Percentiles rank a stretch among this genome's conserved stretches.
Conservation (phyloP, 1,140 invertebrate species). For the Camponotus floridanus region DNA sequence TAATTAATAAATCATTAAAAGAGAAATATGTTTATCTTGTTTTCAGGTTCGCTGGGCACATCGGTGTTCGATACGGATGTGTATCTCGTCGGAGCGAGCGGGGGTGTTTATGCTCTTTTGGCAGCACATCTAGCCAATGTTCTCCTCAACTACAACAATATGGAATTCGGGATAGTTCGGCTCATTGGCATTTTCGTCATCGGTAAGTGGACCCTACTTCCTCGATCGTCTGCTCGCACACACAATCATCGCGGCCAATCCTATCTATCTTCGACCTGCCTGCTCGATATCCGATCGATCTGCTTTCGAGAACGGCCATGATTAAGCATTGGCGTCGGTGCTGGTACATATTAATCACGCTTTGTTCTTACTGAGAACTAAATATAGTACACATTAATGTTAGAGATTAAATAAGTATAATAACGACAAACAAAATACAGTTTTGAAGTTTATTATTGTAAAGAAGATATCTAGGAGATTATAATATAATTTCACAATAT, state of each 20-base stretch:
- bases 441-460: background rate
- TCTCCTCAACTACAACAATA: slow-evolving; percentile 97
- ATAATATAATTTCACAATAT: background rate
- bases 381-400: background rate
- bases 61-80: slow-evolving; percentile 98
- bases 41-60: slow-evolving; percentile 94
- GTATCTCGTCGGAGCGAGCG: slow-evolving; percentile 97
- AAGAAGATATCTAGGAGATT: background rate
- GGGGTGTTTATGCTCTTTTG: slow-evolving; percentile 96
- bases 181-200: slow-evolving; percentile 96
- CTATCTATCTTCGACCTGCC: background rate
- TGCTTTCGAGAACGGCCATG: slow-evolving; percentile 21
- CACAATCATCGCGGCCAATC: slow-evolving; percentile 12
- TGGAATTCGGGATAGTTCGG: slow-evolving; percentile 97
- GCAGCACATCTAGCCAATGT: slow-evolving; percentile 98
- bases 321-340: slow-evolving; percentile 37
- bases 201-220: slow-evolving; percentile 88
- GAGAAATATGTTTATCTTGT: slow-evolving; percentile 24
- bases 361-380: background rate
- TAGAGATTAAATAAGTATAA: background rate
- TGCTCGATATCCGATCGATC: slow-evolving; percentile 25
- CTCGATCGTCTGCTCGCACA: slow-evolving; percentile 15
- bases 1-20: slow-evolving; percentile 17
- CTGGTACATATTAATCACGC: slow-evolving; percentile 15
- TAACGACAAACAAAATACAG: background rate